Percentiles rank a stretch among this genome's conserved stretches.
Evolutionary conservation across 2,113 vertebrate genomes (phyloP).

Genomic region (Ophiodon elongatus): DNA sequence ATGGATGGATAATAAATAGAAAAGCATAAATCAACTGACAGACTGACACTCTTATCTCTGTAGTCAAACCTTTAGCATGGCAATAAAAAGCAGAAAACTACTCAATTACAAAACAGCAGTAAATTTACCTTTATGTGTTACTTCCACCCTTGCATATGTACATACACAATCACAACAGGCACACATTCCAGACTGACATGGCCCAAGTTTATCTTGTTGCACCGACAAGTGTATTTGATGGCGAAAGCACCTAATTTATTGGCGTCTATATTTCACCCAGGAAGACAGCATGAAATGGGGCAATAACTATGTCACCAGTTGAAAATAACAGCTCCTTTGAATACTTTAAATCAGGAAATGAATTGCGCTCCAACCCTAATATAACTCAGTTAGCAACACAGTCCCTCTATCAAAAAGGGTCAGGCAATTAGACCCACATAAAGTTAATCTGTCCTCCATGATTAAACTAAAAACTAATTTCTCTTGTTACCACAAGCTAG

Average conservation of each 20-base stretch:
- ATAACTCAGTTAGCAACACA: conserved; percentile 1
- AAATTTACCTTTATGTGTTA: not conserved
- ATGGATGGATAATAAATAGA: not conserved
- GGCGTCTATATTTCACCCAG: not conserved
- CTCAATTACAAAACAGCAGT: not conserved
- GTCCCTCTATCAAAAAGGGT: conserved; percentile 26
- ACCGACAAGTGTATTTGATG: not conserved
- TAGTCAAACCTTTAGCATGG: not conserved
- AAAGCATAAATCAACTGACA: not conserved
- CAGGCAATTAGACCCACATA: conserved; percentile 17
- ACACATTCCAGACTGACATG: not conserved
- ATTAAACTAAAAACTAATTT: conserved; percentile 46
- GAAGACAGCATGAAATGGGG: not conserved
- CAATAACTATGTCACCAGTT: not conserved
- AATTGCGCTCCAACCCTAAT: conserved; percentile 1
- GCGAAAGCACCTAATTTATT: not conserved
- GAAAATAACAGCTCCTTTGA: conserved; percentile 25
- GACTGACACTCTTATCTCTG: not conserved
- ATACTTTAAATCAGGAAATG: conserved; percentile 29
- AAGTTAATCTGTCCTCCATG: conserved; percentile 16
- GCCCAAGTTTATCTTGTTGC: not conserved
- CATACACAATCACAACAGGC: not conserved
- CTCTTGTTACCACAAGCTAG: not conserved
- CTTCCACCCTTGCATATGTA: not conserved
- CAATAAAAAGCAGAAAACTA: not conserved